Percentiles rank a stretch among this genome's conserved stretches.
phyloP scores from a whole-genome alignment of 2,888 invertebrate genomes.

The Cerastoderma edule region DNA sequence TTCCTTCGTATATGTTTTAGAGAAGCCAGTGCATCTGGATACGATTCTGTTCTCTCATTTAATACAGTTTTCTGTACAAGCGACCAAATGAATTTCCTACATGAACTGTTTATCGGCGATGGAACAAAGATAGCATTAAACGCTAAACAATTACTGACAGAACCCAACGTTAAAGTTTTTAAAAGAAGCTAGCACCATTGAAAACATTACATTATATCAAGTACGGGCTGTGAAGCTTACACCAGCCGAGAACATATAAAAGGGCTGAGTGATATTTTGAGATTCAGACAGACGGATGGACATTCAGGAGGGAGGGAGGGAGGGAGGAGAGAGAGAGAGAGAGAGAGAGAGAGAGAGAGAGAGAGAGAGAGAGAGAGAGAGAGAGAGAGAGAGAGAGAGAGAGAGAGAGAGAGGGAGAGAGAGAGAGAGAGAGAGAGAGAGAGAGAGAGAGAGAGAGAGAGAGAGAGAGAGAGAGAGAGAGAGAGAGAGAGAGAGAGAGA shows the following conservation, averaged over 20 bases:
- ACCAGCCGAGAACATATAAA: background rate
- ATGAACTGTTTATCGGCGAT: too few species aligned
- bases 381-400: constrained; percentile 20
- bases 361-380: constrained; percentile 18
- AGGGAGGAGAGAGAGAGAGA: constrained; percentile 13
- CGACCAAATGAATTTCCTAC: too few species aligned
- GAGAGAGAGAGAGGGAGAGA: constrained; percentile 18
- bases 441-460: constrained; percentile 20
- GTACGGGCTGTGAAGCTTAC: background rate
- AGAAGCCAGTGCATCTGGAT: too few species aligned
- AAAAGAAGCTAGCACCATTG: too few species aligned
- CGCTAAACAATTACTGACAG: too few species aligned
- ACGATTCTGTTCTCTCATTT: too few species aligned
- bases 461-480: constrained; percentile 24
- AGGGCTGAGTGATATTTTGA: background rate
- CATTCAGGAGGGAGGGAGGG: background rate
- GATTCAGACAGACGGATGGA: background rate
- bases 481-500: constrained; percentile 24
- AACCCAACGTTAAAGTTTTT: too few species aligned
- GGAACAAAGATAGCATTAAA: too few species aligned
- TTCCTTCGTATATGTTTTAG: background rate
- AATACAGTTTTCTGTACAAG: too few species aligned
- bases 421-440: constrained; percentile 17
- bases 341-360: constrained; percentile 20
- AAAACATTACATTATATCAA: too few species aligned